Evolutionary conservation across 1,140 invertebrate genomes (phyloP), one percentile per base, ranked within the genome.

Genomic region (Yoshiicerus persimilis): DNA sequence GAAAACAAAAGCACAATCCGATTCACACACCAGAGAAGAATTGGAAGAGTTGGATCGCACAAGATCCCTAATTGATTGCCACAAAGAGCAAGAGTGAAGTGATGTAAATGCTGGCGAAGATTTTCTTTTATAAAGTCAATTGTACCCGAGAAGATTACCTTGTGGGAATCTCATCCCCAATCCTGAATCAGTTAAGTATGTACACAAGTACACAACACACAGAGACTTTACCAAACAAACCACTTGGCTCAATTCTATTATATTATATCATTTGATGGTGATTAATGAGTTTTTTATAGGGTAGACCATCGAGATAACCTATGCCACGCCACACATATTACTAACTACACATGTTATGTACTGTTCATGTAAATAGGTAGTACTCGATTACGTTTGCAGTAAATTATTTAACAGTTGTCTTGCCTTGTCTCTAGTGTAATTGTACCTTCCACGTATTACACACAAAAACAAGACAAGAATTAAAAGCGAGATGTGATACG

Each of bases 51-150:
- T 13, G 75, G 32, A 80, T 34, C 75, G 38, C 75, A n/a, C 16
- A 30, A 30, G 75, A 80, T n/a, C 20, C 20, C 75, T 80, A 80
- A 80, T 80, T 80, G 75, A 34, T 34, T 80, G 30, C 75, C 75
- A 80, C 75, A 80, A 32, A 80, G 75, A 80, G 75, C 75, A 80
- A 80, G 23, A 80, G 75, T 80, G 75, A 80, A 80, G 75, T 80
- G 75, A 80, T 80, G 62, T 66, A 80, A 80, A 80, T 30, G 16
- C 27, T 80, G 32, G 75, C 20, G 75, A 80, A 80, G 38, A 70
- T n/a, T 80, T 32, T n/a, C 32, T 32, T 80, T 80, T 80, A 36
- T 80, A 80, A n/a, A 80, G 75, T 80, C 4, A 27, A 70, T 70
- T 36, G 75, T 80, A 80, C 30, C 75, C 75, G 62, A 80, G n/a